A percentile compares a stretch with the other conserved stretches of the same genome.
These are phyloP conservation scores for Diarsia mendica DNA, from an alignment of 2,888 invertebrate genomes.

Conservation along the genomic window DNA sequence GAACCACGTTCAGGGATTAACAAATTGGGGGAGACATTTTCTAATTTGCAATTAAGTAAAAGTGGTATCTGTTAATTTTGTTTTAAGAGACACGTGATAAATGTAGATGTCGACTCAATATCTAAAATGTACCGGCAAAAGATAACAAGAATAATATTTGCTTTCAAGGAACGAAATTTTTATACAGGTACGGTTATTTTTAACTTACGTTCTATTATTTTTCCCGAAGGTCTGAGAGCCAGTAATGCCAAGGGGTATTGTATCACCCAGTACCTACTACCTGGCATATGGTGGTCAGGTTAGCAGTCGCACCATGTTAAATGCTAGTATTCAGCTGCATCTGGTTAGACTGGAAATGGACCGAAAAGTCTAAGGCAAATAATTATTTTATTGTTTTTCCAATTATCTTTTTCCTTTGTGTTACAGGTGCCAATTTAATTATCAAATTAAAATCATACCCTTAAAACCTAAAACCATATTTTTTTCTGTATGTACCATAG, in stretches of 20 bases:
- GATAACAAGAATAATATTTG: background rate
- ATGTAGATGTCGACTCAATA: background rate
- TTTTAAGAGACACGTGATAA: background rate
- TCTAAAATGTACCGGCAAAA: background rate
- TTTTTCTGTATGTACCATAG: too few species aligned
- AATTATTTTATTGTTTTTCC: background rate
- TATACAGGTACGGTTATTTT: background rate
- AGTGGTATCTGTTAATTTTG: conserved; percentile 20
- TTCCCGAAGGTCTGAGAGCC: background rate
- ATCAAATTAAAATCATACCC: too few species aligned
- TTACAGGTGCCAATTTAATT: too few species aligned
- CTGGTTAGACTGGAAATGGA: too few species aligned
- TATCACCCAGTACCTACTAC: background rate
- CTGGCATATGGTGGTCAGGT: too few species aligned
- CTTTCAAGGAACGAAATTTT: background rate
- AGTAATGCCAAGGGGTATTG: background rate
- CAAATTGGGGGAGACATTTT: conserved; percentile 13
- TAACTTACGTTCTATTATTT: background rate
- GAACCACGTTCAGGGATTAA: conserved; percentile 39
- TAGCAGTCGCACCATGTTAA: too few species aligned
- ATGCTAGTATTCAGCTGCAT: too few species aligned
- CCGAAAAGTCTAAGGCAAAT: background rate
- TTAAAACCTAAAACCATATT: too few species aligned
- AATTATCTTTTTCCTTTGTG: too few species aligned
- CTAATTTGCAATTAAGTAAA: conserved; percentile 41